Evolutionary conservation across 30 jellyfish, hydroid and myxozoan species (phyloP).

Genomic region (Aurelia sp.): DNA sequence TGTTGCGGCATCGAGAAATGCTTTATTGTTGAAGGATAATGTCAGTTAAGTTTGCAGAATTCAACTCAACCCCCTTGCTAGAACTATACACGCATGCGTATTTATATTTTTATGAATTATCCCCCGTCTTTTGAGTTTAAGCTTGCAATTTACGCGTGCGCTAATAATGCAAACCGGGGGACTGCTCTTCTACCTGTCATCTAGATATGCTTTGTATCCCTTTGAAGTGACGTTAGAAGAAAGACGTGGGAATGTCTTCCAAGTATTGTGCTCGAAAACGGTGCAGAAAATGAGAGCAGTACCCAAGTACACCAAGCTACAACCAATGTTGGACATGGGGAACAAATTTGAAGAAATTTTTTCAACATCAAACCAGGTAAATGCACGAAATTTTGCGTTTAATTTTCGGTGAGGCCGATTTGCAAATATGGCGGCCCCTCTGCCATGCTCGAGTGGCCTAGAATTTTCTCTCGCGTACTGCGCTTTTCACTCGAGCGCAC

Average conservation of each 20-base stretch:
- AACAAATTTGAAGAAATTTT: constrained; percentile 19
- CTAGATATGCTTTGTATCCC: too few relatives aligned
- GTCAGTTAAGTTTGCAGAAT: too few relatives aligned
- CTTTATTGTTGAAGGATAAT: not conserved
- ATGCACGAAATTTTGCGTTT: not conserved
- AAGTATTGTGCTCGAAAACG: constrained; percentile 44
- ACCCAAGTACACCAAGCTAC: constrained; percentile 18
- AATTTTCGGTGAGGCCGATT: constrained; percentile 1
- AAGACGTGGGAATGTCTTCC: constrained; percentile 50
- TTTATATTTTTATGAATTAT: too few relatives aligned
- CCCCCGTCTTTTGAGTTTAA: too few relatives aligned
- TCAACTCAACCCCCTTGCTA: too few relatives aligned
- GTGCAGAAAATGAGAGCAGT: constrained; percentile 69
- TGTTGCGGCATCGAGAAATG: constrained; percentile 56
- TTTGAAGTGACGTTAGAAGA: constrained; percentile 52
- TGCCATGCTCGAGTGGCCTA: constrained; percentile 30
- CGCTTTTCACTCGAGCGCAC: not conserved
- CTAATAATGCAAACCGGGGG: too few relatives aligned
- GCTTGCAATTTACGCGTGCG: too few relatives aligned
- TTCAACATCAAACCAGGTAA: constrained; percentile 21
- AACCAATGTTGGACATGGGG: constrained; percentile 17
- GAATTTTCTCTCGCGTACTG: constrained; percentile 16
- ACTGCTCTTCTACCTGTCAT: too few relatives aligned
- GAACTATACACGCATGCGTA: too few relatives aligned
- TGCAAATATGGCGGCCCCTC: constrained; percentile 45